These are phyloP conservation scores for Parotocinclus haroldoi DNA, from an alignment of 2,797 vertebrate species.

Conservation along the genomic window DNA sequence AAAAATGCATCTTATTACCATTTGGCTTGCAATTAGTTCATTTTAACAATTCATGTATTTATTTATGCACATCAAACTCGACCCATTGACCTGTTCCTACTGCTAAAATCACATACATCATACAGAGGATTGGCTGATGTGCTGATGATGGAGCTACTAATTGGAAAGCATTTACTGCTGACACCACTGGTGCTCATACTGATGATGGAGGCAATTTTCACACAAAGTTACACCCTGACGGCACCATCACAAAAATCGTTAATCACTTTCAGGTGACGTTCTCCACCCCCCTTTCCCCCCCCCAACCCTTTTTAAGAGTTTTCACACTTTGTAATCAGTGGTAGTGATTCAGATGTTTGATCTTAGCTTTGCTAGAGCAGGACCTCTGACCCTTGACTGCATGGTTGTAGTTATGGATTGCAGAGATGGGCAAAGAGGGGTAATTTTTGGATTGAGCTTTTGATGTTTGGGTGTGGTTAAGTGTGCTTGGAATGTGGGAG, in stretches of 20 bases:
- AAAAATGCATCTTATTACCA: too few relatives aligned
- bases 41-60: not conserved
- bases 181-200: constrained; percentile 46
- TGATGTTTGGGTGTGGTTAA: too few relatives aligned
- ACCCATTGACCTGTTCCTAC: constrained; percentile 39
- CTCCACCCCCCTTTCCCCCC: constrained; percentile 28
- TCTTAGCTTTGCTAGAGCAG: too few relatives aligned
- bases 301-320: constrained; percentile 24
- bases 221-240: constrained; percentile 47
- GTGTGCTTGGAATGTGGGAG: too few relatives aligned
- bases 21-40: too few relatives aligned
- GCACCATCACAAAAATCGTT: constrained; percentile 49
- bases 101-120: constrained; percentile 30
- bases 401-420: too few relatives aligned
- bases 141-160: constrained; percentile 49
- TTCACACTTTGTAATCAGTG: too few relatives aligned
- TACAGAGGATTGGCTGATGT: constrained; percentile 32
- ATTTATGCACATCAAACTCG: constrained; percentile 10
- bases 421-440: too few relatives aligned
- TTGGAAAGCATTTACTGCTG: constrained; percentile 53
- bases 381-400: too few relatives aligned
- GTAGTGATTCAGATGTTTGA: too few relatives aligned
- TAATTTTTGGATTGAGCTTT: too few relatives aligned
- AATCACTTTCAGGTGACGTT: constrained; percentile 45
- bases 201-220: constrained; percentile 50